phyloP scores from a whole-genome alignment of 2,888 invertebrate genomes.

The Caenorhabditis drosophilae region DNA sequence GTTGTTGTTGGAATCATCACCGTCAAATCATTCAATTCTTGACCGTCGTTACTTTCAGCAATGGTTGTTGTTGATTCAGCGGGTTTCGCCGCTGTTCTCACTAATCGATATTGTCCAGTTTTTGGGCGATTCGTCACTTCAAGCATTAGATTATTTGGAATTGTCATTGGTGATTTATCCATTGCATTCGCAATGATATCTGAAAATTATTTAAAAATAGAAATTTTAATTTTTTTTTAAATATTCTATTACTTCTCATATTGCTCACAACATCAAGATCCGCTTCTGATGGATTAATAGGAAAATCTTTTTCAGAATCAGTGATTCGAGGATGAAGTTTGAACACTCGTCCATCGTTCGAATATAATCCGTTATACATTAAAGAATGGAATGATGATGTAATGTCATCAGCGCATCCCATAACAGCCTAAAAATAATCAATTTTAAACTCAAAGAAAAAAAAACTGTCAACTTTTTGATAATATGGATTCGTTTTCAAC shows the following conservation, averaged over 20 bases:
- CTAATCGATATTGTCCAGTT: not conserved
- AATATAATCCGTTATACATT: constrained; percentile 18
- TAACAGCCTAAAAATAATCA: constrained; percentile 6
- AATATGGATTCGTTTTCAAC: constrained; percentile 21
- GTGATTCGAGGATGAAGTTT: constrained; percentile 18
- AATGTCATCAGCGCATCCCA: constrained; percentile 9
- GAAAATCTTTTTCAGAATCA: not conserved
- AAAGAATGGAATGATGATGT: constrained; percentile 21
- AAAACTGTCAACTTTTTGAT: constrained; percentile 12
- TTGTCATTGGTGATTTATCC: constrained; percentile 5
- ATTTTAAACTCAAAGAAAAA: not conserved
- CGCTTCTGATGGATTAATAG: not conserved
- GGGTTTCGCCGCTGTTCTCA: not conserved
- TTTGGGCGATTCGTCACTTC: constrained; percentile 21
- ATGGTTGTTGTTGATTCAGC: not conserved
- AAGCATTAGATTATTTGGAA: constrained; percentile 28
- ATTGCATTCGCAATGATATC: constrained; percentile 12
- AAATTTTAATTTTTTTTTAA: not conserved
- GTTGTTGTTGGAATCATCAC: not conserved
- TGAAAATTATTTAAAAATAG: not conserved
- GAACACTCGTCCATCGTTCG: constrained; percentile 18
- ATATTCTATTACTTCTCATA: not conserved
- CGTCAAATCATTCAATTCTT: not conserved
- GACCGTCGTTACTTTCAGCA: not conserved
- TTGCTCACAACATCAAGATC: not conserved